Evolutionary conservation across 2,113 vertebrate species (phyloP), one percentile per base, ranked within the genome.

Genomic region (Columba janthina): DNA sequence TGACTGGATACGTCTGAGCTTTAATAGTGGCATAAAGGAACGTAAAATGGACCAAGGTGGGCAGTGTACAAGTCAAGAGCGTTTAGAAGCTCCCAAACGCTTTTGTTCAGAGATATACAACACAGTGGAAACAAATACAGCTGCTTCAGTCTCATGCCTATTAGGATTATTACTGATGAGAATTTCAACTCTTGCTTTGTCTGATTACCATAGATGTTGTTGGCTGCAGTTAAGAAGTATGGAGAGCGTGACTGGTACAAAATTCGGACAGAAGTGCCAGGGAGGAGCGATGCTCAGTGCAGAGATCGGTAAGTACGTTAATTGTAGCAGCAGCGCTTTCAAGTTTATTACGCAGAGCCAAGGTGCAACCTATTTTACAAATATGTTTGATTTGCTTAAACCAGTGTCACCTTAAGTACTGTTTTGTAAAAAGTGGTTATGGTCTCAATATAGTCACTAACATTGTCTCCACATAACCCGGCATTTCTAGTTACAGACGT

Each of bases 201-300:
- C 5, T 64, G 34, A 7, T 71, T 65, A 29, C 29, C 77, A 6
- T 75, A 99, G 99, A 97, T 99, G 94, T 84, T 99, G 74, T 83
- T 99, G 79, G 97, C 92, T 56, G 99, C 99, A 1, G 98, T 99
- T 4, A 94, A 97, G 60, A 98, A 98, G 54, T 96, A 98, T 0
- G 98, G 98, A 25, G 98, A 94, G 22, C 98, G 97, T 48, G 97
- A 98, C 36, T 99, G 99, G 99, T 99, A 98, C 83, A 99, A 98
- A 87, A 98, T 99, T 71, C 97, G 98, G 67, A 66, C 92, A 1
- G 99, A 99, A 32, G 99, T 99, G 61, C 99, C 99, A 0, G 99
- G 99, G 42, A 98, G 99, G 74, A 99, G 97, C 0, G 99, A 99
- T 31, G 74, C 96, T 22, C 98, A 98, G 94, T 99, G 99, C 93